phyloP scores from a whole-genome alignment of 2,888 invertebrate species.

The Hybos culiciformis region DNA sequence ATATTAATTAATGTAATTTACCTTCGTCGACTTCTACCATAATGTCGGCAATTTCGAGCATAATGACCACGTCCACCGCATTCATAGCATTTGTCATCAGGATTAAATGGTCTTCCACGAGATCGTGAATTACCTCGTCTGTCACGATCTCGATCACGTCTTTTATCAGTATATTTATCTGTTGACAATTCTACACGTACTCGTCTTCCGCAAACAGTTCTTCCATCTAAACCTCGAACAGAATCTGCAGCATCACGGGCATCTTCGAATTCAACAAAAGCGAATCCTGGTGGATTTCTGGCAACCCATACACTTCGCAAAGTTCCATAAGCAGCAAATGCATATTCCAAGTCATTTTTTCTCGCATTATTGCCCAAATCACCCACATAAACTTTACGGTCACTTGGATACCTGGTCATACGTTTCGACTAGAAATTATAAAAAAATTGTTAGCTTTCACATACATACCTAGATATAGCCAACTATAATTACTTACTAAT shows the following conservation, averaged over 20 bases:
- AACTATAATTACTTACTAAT: no score
- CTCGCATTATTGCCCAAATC: conserved; percentile 85
- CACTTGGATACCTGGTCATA: conserved; percentile 68
- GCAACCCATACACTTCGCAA: conserved; percentile 96
- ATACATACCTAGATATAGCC: no score
- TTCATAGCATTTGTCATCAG: conserved; percentile 87
- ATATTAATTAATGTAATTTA: conserved; percentile 24
- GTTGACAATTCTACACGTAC: conserved; percentile 88
- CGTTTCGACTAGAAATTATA: conserved; percentile 21
- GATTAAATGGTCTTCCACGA: conserved; percentile 56
- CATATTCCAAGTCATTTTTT: conserved; percentile 85
- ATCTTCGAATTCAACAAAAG: conserved; percentile 90
- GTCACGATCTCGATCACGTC: conserved; percentile 16
- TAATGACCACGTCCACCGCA: conserved; percentile 90
- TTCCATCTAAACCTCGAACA: conserved; percentile 58
- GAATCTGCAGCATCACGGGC: conserved; percentile 81
- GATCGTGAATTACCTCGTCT: conserved; percentile 12
- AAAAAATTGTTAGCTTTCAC: conserved; percentile 29
- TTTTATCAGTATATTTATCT: conserved; percentile 49
- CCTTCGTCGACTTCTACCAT: conserved; percentile 44
- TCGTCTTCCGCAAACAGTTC: conserved; percentile 76
- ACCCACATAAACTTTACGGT: conserved; percentile 92
- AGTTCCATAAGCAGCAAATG: conserved; percentile 84
- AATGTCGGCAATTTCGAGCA: conserved; percentile 75
- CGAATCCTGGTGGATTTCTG: conserved; percentile 80